Conservation (phyloP, 2,113 vertebrate species). For the Marcusenius ussheri region DNA sequence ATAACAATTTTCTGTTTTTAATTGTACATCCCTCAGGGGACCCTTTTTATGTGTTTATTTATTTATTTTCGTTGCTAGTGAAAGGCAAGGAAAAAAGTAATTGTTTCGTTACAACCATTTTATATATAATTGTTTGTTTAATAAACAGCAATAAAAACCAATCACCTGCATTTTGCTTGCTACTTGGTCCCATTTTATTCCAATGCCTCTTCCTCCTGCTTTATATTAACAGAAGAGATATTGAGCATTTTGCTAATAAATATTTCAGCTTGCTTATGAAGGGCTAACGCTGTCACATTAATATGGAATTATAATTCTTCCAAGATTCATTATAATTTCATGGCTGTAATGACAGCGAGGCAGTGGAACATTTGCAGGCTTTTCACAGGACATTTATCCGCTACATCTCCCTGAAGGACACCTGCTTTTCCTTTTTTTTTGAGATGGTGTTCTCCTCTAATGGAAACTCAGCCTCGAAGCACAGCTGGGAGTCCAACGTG, state of each 20-base stretch:
- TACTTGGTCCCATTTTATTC: slow-evolving; percentile 81
- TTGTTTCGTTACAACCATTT: neutral
- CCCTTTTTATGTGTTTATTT: slow-evolving; percentile 76
- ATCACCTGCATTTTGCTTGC: slow-evolving; percentile 84
- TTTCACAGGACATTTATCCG: slow-evolving; percentile 83
- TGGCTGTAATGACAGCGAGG: slow-evolving; percentile 82
- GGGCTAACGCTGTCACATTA: slow-evolving; percentile 85
- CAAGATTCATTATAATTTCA: slow-evolving; percentile 89
- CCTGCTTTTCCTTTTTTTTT: slow-evolving; percentile 64
- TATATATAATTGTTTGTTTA: slow-evolving; percentile 84
- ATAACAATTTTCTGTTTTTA: slow-evolving; percentile 97
- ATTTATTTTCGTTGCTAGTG: slow-evolving; percentile 73
- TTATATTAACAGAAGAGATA: slow-evolving; percentile 72
- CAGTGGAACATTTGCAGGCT: slow-evolving; percentile 85
- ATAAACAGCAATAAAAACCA: slow-evolving; percentile 97
- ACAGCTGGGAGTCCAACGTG: neutral
- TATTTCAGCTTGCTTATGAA: slow-evolving; percentile 91
- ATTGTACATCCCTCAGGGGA: slow-evolving; percentile 87
- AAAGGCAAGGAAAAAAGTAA: slow-evolving; percentile 59
- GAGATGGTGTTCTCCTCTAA: slow-evolving; percentile 71
- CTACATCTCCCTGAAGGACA: slow-evolving; percentile 77
- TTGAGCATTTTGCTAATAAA: slow-evolving; percentile 81
- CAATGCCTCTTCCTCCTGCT: slow-evolving; percentile 69
- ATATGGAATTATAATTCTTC: slow-evolving; percentile 87
- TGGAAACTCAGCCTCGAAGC: neutral